Evolutionary conservation across 2,888 invertebrate species (phyloP).

Genomic region (Drosophila setosimentum): DNA sequence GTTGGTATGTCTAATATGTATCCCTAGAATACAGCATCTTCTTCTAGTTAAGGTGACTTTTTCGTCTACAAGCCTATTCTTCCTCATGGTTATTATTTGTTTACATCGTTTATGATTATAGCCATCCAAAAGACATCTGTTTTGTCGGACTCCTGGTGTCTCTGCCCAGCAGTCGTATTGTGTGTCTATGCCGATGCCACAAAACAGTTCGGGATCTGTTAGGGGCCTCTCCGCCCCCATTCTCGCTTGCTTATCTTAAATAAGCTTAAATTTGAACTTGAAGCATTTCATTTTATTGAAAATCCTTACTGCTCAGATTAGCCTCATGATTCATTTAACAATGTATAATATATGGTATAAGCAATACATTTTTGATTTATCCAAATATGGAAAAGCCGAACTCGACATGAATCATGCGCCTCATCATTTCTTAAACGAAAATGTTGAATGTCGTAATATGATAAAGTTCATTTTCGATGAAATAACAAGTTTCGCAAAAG

Average conservation of each 20-base stretch:
- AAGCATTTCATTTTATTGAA: slow-evolving; percentile 15
- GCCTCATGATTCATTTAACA: slow-evolving; percentile 43
- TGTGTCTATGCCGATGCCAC: no score
- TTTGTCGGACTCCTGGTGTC: no score
- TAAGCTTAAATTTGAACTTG: neutral
- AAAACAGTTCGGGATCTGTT: no score
- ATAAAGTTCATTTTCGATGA: slow-evolving; percentile 8
- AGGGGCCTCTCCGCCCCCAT: no score
- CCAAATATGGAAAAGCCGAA: slow-evolving; percentile 52
- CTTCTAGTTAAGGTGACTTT: no score
- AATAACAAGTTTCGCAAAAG: slow-evolving; percentile 7
- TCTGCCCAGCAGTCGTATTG: no score
- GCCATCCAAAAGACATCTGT: no score
- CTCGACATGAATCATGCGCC: slow-evolving; percentile 43
- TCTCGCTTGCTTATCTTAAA: no score
- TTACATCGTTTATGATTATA: no score
- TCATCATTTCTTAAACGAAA: slow-evolving; percentile 34
- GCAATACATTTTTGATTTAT: slow-evolving; percentile 33
- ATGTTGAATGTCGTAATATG: slow-evolving; percentile 39
- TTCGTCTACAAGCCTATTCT: no score
- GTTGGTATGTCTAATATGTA: no score
- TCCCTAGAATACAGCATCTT: neutral
- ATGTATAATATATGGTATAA: neutral
- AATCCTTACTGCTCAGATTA: slow-evolving; percentile 31
- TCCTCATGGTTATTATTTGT: no score